These are phyloP conservation scores for Chondrilla cf. caribensis DNA, from an alignment of 37 sponge, comb jelly and placozoan genomes.

Conservation along the genomic window DNA sequence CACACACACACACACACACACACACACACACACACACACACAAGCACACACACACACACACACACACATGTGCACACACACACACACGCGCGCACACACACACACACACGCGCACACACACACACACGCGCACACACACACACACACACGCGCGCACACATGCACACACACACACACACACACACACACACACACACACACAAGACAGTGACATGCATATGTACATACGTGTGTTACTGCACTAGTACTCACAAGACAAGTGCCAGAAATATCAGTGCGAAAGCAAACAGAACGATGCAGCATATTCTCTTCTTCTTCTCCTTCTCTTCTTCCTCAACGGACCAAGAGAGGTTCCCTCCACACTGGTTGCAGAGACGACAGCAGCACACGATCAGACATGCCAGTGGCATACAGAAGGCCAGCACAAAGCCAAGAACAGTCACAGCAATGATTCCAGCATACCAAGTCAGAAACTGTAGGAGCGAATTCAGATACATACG, in stretches of 20 bases:
- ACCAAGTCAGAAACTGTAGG: conserved; percentile 28
- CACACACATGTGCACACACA: background rate
- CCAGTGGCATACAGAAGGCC: conserved; percentile 27
- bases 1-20: no score
- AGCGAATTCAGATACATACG: no score
- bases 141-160: no score
- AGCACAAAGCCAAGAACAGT: conserved; percentile 49
- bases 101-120: no score
- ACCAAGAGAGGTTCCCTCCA: conserved; percentile 42
- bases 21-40: no score
- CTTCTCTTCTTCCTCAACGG: conserved; percentile 16
- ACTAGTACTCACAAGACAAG: conserved; percentile 16
- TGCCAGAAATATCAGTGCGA: background rate
- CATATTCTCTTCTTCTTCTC: background rate
- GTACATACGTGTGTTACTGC: no score
- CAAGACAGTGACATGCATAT: background rate
- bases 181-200: no score
- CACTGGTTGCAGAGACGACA: conserved; percentile 78
- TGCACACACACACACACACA: no score
- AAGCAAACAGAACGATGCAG: background rate
- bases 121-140: no score
- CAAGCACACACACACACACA: background rate
- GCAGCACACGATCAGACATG: conserved; percentile 46
- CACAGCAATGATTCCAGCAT: conserved; percentile 54
- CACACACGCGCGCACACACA: no score